Base-by-base conservation (phyloP, 2,797 vertebrate genomes). In the Cottoperca gobio region DNA sequence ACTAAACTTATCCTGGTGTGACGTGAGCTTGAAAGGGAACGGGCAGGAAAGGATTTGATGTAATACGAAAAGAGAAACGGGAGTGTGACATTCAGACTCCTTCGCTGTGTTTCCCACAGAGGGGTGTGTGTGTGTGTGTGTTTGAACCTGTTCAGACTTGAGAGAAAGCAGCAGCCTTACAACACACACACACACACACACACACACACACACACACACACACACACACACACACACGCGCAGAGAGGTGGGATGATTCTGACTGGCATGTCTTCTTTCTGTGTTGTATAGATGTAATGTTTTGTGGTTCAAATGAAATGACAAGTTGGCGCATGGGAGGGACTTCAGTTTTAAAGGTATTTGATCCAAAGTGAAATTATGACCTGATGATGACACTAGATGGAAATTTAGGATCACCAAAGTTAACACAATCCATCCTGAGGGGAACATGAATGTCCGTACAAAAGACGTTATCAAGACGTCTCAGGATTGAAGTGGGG, bases 71-170 rank as follows among this genome's bases (percentile, higher is more conserved):
- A 64, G 54, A 50, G 13, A 57, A 40, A 49, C 13, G 8, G 23
- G 42, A 65, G 52, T 8, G 55, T 73, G 61, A 79, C 19, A 58
- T 64, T 70, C 21, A 24, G 17, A 64, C 31, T 55, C 21, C 21
- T 13, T 17, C 0, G 2, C 16, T 26, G 23, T 26, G 21, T 63
- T 64, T 65, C 63, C 19, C 79, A 73, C 50, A 40, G 33, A 28
- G 19, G 21, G 4, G 52, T 19, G 28, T 49, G 54, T 48, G 58
- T 24, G 21, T 4, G 52, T 19, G 28, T 49, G 54, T 48, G 58
- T 24, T 49, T 67, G n/a, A 70, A 67, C 75, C 14, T 83, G 84
- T 81, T 70, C 45, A 70, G 57, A 76, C 80, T 60, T 69, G 67
- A 59, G n/a, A 52, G 9, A 57, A 49, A 48, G 17, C 50, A 48